Percentiles rank a stretch among this genome's conserved stretches.
phyloP scores from a whole-genome alignment of 2,113 vertebrate species.

The Macaca nemestrina region DNA sequence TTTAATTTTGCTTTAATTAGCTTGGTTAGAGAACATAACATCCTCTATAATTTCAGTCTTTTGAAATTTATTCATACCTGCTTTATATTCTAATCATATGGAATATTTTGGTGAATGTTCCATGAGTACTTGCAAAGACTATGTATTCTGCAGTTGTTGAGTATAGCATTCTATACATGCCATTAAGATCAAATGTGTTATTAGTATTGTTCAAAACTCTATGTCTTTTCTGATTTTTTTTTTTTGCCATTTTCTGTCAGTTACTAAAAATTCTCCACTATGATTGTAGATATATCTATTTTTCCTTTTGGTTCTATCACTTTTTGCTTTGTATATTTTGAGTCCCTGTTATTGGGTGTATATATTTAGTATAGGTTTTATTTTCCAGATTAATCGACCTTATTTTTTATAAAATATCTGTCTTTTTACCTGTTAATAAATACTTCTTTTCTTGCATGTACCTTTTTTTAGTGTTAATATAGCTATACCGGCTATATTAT shows the following conservation, averaged over 20 bases:
- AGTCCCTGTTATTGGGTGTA: background rate
- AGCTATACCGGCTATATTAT: too few species aligned
- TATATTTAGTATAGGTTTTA: background rate
- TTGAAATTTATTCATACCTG: background rate
- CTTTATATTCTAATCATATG: background rate
- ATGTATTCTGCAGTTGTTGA: background rate
- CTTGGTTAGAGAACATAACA: background rate
- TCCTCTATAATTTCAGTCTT: background rate
- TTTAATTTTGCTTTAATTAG: conserved; percentile 2
- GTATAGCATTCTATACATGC: background rate
- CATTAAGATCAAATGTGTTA: background rate
- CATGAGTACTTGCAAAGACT: background rate
- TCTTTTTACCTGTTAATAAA: background rate
- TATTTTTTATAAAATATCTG: background rate
- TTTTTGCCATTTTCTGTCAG: background rate
- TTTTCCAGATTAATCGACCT: background rate
- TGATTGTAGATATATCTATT: background rate
- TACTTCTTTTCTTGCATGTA: background rate
- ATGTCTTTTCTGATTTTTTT: background rate
- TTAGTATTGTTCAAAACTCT: background rate
- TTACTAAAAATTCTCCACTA: background rate
- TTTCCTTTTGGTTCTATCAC: background rate
- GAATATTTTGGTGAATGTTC: background rate
- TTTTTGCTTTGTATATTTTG: background rate
- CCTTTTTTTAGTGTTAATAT: background rate